Percentiles rank a stretch among this genome's conserved stretches.
These are phyloP conservation scores for Drosophila hamatofila DNA, from an alignment of 2,888 invertebrate species.

Conservation along the genomic window DNA sequence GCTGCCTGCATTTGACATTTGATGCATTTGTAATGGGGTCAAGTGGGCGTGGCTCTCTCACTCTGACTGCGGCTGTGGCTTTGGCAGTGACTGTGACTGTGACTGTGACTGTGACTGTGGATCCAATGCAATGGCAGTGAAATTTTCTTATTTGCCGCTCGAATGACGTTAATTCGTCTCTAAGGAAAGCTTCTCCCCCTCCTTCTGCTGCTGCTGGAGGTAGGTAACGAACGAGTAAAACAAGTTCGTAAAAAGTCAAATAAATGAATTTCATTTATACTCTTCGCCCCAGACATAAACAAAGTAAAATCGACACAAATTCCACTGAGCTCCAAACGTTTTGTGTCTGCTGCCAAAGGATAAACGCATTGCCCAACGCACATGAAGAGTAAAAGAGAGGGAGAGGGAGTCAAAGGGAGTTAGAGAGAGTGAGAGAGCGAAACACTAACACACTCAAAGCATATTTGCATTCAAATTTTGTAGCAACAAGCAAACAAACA, in stretches of 20 bases:
- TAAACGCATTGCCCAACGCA: slow-evolving; percentile 65
- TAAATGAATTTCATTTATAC: slow-evolving; percentile 73
- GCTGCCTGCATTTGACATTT: slow-evolving; percentile 17
- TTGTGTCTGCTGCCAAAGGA: slow-evolving; percentile 60
- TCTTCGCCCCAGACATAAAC: slow-evolving; percentile 64
- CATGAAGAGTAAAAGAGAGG: slow-evolving; percentile 13
- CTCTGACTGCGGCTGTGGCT: background rate
- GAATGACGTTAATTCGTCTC: slow-evolving; percentile 67
- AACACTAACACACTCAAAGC: slow-evolving; percentile 66
- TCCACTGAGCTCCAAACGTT: slow-evolving; percentile 61
- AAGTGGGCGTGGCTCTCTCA: slow-evolving; percentile 15
- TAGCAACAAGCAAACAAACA: slow-evolving; percentile 73
- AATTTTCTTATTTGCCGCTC: slow-evolving; percentile 75
- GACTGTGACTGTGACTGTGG: background rate
- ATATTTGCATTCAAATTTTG: slow-evolving; percentile 76
- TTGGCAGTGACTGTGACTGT: background rate
- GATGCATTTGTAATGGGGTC: slow-evolving; percentile 46
- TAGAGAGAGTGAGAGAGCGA: slow-evolving; percentile 5
- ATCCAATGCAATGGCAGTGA: slow-evolving; percentile 35
- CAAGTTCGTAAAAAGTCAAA: slow-evolving; percentile 56
- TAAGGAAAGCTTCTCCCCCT: slow-evolving; percentile 25
- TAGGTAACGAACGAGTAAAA: slow-evolving; percentile 35
- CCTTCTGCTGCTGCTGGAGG: background rate
- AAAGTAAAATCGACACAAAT: slow-evolving; percentile 73
- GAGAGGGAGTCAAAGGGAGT: background rate